These are phyloP conservation scores for Misgurnus anguillicaudatus DNA, from an alignment of 2,113 vertebrate species.

Conservation along the genomic window DNA sequence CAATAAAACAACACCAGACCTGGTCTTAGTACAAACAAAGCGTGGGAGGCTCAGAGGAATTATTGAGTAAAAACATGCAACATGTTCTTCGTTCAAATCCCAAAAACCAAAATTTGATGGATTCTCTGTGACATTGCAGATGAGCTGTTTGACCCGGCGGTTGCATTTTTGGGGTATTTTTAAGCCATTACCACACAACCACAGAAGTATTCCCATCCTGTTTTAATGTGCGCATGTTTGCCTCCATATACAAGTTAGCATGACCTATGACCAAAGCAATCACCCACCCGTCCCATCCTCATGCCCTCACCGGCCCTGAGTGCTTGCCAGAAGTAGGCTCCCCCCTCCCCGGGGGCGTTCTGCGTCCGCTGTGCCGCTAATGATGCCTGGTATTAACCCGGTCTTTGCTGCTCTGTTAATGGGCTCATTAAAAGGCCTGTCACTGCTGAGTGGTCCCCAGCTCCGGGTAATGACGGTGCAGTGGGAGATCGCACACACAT, in stretches of 20 bases:
- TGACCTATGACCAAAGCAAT: not conserved
- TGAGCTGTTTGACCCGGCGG: too few relatives aligned
- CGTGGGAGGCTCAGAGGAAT: not conserved
- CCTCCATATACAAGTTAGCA: not conserved
- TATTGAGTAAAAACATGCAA: not conserved
- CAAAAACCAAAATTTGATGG: not conserved
- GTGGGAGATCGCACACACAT: constrained; percentile 11
- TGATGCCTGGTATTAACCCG: constrained; percentile 26
- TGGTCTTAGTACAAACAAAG: not conserved
- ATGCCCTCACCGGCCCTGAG: not conserved
- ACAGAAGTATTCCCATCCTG: constrained; percentile 20
- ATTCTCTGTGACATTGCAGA: not conserved
- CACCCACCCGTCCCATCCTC: not conserved
- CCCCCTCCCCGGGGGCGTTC: constrained; percentile 27
- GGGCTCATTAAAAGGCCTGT: constrained; percentile 45
- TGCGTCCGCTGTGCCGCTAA: constrained; percentile 34
- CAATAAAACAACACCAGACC: not conserved
- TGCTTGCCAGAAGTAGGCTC: not conserved
- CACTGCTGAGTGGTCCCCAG: constrained; percentile 34
- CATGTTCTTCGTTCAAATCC: not conserved
- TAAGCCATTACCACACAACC: not conserved
- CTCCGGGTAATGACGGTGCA: constrained; percentile 36
- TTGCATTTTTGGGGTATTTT: constrained; percentile 6
- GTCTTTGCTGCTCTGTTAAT: constrained; percentile 37
- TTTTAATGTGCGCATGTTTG: not conserved